Conservation (phyloP, 1,140 invertebrate species). For the Micrasema longulum region DNA sequence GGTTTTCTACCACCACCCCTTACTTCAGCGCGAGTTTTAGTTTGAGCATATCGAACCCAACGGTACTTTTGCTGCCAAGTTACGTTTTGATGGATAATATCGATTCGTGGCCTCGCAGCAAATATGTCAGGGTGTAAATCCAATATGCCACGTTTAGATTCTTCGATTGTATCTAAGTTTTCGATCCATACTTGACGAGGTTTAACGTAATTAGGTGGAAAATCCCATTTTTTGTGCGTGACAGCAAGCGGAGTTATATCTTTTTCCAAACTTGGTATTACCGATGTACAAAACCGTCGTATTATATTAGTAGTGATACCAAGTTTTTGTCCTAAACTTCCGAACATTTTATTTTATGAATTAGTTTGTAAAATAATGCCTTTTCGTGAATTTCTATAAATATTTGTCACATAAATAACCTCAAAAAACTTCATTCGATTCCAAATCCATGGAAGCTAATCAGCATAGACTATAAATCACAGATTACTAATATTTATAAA, state of each 20-base stretch:
- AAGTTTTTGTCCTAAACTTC: slow-evolving; percentile 25
- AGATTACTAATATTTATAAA: too few relatives aligned
- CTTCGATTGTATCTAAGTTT: slow-evolving; percentile 83
- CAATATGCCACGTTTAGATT: slow-evolving; percentile 86
- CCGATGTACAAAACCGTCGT: slow-evolving; percentile 11
- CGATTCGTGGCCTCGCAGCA: slow-evolving; percentile 84
- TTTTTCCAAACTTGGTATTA: slow-evolving; percentile 6
- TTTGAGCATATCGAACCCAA: slow-evolving; percentile 80
- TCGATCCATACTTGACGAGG: slow-evolving; percentile 92
- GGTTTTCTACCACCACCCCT: slow-evolving; percentile 90
- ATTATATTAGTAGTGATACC: slow-evolving; percentile 18
- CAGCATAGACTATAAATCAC: too few relatives aligned
- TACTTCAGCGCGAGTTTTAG: slow-evolving; percentile 85
- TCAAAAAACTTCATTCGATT: too few relatives aligned
- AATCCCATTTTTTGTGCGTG: slow-evolving; percentile 64
- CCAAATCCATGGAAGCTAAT: too few relatives aligned
- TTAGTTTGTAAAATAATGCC: too few relatives aligned
- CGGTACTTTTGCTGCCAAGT: slow-evolving; percentile 90
- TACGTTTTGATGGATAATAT: slow-evolving; percentile 90
- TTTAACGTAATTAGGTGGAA: slow-evolving; percentile 67
- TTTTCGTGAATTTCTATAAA: too few relatives aligned
- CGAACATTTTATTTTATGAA: slow-evolving; percentile 34
- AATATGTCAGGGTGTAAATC: slow-evolving; percentile 92
- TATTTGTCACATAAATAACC: too few relatives aligned
- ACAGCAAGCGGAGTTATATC: slow-evolving; percentile 54